Evolutionary conservation across 2,797 vertebrate species (phyloP).

Genomic region (Sebastes flavidus): DNA sequence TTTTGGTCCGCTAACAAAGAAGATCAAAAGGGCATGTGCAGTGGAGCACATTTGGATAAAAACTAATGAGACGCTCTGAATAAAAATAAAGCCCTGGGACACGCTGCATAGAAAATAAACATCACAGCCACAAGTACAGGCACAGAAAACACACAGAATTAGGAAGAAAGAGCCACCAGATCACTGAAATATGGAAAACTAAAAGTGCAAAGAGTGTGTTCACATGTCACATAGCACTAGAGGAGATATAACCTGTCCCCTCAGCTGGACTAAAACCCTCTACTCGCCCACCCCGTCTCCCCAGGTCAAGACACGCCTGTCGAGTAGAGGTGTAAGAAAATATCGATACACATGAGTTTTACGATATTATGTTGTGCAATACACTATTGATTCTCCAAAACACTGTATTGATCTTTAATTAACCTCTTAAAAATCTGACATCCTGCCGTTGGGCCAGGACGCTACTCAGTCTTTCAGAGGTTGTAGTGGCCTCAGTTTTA

Average conservation of each 20-base stretch:
- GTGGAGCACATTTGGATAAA: slow-evolving; percentile 16
- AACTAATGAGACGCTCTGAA: slow-evolving; percentile 11
- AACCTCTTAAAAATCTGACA: too few species aligned
- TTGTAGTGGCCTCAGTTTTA: too few species aligned
- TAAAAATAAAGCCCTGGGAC: slow-evolving; percentile 10
- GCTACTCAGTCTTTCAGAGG: too few species aligned
- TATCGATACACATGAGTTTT: too few species aligned
- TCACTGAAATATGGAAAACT: neutral
- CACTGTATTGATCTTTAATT: too few species aligned
- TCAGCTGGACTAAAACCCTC: neutral
- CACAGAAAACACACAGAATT: neutral
- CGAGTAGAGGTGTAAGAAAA: too few species aligned
- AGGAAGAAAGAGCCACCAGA: neutral
- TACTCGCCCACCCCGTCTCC: neutral
- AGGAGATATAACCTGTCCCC: neutral
- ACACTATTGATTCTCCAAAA: too few species aligned
- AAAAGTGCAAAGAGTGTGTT: neutral
- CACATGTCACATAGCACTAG: neutral
- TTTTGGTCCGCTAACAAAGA: slow-evolving; percentile 6
- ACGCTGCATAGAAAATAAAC: neutral
- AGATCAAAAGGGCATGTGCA: slow-evolving; percentile 31
- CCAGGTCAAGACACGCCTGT: too few species aligned
- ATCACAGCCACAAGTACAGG: neutral
- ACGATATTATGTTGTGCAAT: too few species aligned
- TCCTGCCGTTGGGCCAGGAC: too few species aligned